Evolutionary conservation across 2,888 invertebrate species (phyloP).

Genomic region (Tipula unca): DNA sequence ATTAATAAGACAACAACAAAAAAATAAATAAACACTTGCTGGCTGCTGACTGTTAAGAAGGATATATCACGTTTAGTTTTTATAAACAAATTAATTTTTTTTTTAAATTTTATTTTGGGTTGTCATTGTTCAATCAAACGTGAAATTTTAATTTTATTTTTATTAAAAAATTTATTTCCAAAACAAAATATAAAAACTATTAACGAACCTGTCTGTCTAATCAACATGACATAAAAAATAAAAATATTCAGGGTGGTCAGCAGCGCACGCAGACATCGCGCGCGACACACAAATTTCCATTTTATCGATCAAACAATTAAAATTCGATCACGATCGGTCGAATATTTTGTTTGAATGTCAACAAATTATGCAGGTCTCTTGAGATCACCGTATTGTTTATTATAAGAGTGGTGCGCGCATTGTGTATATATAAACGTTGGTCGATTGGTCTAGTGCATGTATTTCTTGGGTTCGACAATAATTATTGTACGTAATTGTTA

Average conservation of each 20-base stretch:
- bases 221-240: not conserved
- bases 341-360: not conserved
- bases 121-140: conserved; percentile 14
- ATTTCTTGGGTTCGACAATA: too few species aligned
- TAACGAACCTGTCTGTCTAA: not conserved
- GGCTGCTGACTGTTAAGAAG: not conserved
- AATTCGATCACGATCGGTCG: not conserved
- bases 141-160: not conserved
- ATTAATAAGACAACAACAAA: not conserved
- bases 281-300: not conserved
- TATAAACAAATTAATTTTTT: not conserved
- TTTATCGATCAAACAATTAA: conserved; percentile 14
- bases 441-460: not conserved
- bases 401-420: too few species aligned
- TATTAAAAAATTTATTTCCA: not conserved
- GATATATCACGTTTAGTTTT: not conserved
- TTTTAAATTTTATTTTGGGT: not conserved
- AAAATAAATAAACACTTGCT: not conserved
- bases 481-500: not conserved
- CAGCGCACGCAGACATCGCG: not conserved
- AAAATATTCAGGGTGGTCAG: not conserved
- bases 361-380: not conserved
- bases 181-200: conserved; percentile 4
- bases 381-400: not conserved
- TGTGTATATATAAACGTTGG: not conserved